Evolutionary conservation across 2,888 invertebrate genomes (phyloP).

Genomic region (Limnephilus rhombicus): DNA sequence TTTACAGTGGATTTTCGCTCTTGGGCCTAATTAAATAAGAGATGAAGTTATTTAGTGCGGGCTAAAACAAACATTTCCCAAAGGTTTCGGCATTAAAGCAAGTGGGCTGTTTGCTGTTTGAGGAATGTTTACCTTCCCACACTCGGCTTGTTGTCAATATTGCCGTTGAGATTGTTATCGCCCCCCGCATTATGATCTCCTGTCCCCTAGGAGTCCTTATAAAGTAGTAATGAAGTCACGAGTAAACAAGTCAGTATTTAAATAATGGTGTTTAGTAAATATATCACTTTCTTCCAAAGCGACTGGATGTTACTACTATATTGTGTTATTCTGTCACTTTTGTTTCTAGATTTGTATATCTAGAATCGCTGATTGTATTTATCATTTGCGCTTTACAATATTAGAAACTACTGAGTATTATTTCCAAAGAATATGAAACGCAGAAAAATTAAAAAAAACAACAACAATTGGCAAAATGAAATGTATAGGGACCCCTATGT

Average conservation of each 20-base stretch:
- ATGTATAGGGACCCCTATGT: conserved; percentile 10
- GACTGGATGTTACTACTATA: background rate
- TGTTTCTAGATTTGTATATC: conserved; percentile 52
- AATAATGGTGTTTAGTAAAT: conserved; percentile 54
- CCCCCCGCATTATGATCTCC: conserved; percentile 51
- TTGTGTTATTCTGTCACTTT: conserved; percentile 41
- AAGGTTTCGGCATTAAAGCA: conserved; percentile 42
- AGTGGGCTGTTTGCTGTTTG: conserved; percentile 37
- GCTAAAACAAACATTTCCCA: conserved; percentile 26
- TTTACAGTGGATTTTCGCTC: background rate
- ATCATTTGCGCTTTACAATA: conserved; percentile 56
- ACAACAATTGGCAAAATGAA: conserved; percentile 46
- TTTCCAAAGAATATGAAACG: conserved; percentile 56
- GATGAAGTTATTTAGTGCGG: conserved; percentile 12
- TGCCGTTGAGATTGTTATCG: conserved; percentile 63
- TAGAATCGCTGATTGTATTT: conserved; percentile 57
- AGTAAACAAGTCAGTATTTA: conserved; percentile 59
- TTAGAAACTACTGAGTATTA: conserved; percentile 48
- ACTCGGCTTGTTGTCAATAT: conserved; percentile 62
- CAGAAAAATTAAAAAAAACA: conserved; percentile 13
- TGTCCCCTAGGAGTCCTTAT: conserved; percentile 55
- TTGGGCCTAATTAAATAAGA: background rate
- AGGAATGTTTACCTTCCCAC: conserved; percentile 60
- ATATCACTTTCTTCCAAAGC: conserved; percentile 46
- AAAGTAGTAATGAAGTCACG: conserved; percentile 63